These are phyloP conservation scores for Hylyphantes graminicola DNA, from an alignment of 1,140 invertebrate species.

Conservation along the genomic window DNA sequence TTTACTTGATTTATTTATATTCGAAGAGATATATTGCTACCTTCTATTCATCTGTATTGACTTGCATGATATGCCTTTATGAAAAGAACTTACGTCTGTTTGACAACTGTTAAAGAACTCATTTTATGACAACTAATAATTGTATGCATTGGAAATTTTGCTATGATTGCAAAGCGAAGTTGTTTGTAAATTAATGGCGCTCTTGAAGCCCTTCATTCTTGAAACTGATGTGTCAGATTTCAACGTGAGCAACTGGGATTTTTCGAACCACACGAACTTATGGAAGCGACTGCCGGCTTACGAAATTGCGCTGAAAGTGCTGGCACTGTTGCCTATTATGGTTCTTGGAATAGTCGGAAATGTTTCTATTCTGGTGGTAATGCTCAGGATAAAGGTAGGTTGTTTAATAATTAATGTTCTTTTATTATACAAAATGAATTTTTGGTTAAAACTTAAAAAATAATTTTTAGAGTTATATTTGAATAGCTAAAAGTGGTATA, in stretches of 20 bases:
- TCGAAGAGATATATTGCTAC: neutral
- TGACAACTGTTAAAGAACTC: neutral
- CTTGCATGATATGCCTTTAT: neutral
- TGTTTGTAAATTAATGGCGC: constrained; percentile 10
- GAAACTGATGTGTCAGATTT: constrained; percentile 25
- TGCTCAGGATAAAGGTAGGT: constrained; percentile 74
- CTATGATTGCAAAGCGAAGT: too few relatives aligned
- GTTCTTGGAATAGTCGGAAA: constrained; percentile 79
- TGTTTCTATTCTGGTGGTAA: constrained; percentile 76
- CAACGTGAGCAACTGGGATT: constrained; percentile 54
- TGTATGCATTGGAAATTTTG: too few relatives aligned
- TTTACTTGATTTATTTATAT: constrained; percentile 13
- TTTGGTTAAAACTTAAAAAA: neutral
- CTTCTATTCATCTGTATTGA: constrained; percentile 1
- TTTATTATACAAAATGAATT: neutral
- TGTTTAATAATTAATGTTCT: neutral
- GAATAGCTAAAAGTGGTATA: too few relatives aligned
- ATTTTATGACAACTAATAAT: too few relatives aligned
- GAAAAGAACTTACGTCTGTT: neutral
- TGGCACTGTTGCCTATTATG: constrained; percentile 74
- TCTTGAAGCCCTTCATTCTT: constrained; percentile 22
- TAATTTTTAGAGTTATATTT: too few relatives aligned
- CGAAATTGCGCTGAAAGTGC: constrained; percentile 75
- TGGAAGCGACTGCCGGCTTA: constrained; percentile 73
- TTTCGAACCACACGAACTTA: constrained; percentile 72